Percentiles rank a stretch among this genome's conserved stretches.
Conservation (phyloP, 2,888 invertebrate species). For the Melikaiella ostensackeni region DNA sequence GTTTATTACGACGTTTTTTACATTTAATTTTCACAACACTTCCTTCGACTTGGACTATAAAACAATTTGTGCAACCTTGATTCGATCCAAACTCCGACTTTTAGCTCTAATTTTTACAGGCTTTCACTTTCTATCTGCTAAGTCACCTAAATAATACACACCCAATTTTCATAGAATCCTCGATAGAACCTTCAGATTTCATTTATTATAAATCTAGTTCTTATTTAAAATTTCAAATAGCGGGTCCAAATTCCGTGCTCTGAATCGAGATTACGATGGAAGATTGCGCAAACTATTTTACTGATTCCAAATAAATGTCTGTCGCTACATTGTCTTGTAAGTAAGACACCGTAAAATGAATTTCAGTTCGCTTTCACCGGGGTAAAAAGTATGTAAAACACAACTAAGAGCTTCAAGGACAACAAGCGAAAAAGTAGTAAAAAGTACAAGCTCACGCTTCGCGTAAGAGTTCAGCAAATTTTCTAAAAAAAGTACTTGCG, state of each 20-base stretch:
- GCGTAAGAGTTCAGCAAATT: background rate
- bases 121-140: background rate
- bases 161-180: background rate
- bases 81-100: background rate
- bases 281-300: conserved; percentile 1
- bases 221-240: background rate
- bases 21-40: background rate
- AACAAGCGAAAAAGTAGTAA: conserved; percentile 27
- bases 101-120: background rate
- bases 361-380: conserved; percentile 24
- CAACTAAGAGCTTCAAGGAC: background rate
- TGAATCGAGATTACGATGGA: background rate
- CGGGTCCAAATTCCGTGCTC: background rate
- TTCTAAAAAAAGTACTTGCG: conserved; percentile 17
- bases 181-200: background rate
- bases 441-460: conserved; percentile 2
- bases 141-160: background rate
- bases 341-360: conserved; percentile 4
- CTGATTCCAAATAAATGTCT: conserved; percentile 10
- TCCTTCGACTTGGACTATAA: conserved; percentile 8
- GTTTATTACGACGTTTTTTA: background rate
- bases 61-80: conserved; percentile 14
- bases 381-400: conserved; percentile 9
- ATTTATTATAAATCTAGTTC: background rate
- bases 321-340: background rate